Base-by-base conservation (phyloP, 1,140 invertebrate species). In the Heliconius hermathena region DNA sequence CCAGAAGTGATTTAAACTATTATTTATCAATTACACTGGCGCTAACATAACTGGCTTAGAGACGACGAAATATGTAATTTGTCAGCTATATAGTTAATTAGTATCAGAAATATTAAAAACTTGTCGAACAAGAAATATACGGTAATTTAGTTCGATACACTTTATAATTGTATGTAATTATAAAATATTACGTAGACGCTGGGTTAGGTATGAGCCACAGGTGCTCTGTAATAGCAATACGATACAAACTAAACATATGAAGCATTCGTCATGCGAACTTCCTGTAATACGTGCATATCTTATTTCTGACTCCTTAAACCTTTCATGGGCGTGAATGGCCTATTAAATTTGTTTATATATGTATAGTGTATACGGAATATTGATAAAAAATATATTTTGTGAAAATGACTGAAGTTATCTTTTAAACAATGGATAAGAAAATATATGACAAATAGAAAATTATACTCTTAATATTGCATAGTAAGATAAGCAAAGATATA, bases 181-280 rank as follows among this genome's bases (percentile, higher is more conserved):
- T 26, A 66, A 66, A 11, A 29, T 66, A 66, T 66, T 66, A 66
- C 60, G 60, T 66, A 66, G 49, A 52, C 18, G 18, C 11, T 11
- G 2, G 22, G 11, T 66, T 9, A 11, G 22, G 0, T 66, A 18
- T 66, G 9, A 66, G 8, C 26, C 11, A 66, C 60, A 66, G 60
- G 60, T 66, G 60, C 60, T 29, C 13, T 66, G 60, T 6, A 66
- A n/a, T 16, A 66, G 60, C 60, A 66, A 76, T 71, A 41, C 38
- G 22, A 71, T 20, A 60, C 74, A 49, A 41, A 46, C 74, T 60
- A 76, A 76, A 70, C 46, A n/a, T 71, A 71, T 13, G 11, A 29
- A 75, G 74, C 60, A 41, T 76, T 76, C 74, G 74, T 76, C 74
- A 76, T 76, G 36, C 74, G 29, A 13, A 76, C 74, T 76, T 76